phyloP scores from a whole-genome alignment of 2,888 invertebrate species.

The Epinotia nisella region DNA sequence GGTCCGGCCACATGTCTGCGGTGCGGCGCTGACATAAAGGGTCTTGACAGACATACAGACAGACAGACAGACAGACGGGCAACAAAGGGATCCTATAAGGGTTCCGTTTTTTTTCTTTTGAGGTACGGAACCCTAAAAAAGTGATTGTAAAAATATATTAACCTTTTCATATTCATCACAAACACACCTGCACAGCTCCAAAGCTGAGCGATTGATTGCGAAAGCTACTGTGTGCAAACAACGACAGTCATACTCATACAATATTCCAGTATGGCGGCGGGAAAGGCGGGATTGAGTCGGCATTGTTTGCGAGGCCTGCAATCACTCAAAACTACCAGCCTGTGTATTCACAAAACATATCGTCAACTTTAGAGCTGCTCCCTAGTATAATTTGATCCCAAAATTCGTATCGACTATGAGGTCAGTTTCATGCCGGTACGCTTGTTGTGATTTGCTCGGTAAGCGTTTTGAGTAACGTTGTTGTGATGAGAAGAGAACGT shows the following conservation, averaged over 20 bases:
- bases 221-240: conserved; percentile 15
- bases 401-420: neutral
- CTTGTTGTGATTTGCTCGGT: neutral
- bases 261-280: conserved; percentile 53
- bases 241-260: conserved; percentile 46
- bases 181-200: conserved; percentile 8
- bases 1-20: too few species aligned
- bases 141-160: too few species aligned
- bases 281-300: conserved; percentile 68
- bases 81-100: too few species aligned
- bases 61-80: too few species aligned
- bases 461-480: conserved; percentile 47
- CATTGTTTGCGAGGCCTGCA: conserved; percentile 79
- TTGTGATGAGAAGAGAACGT: conserved; percentile 61
- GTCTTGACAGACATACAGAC: too few species aligned
- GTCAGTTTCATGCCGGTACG: neutral
- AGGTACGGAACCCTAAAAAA: too few species aligned
- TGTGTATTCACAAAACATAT: neutral
- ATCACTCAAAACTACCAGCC: conserved; percentile 77
- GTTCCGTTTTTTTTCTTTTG: too few species aligned
- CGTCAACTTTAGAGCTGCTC: neutral
- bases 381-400: neutral
- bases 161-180: conserved; percentile 2
- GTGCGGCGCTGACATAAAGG: too few species aligned
- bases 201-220: conserved; percentile 59